These are phyloP conservation scores for Aporrectodea caliginosa DNA, from an alignment of 1,140 invertebrate genomes.

Conservation along the genomic window DNA sequence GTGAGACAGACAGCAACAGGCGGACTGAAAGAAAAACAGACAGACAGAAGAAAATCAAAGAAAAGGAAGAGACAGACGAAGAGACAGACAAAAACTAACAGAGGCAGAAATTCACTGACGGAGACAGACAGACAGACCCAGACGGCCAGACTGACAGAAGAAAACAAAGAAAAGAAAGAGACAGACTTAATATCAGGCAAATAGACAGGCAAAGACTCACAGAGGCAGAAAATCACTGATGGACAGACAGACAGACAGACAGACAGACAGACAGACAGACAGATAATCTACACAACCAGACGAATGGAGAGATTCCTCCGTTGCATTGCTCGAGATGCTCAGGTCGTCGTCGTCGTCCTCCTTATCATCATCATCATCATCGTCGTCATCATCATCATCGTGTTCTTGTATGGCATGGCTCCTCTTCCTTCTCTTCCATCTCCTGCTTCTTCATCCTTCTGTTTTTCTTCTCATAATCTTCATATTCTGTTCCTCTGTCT, in stretches of 20 bases:
- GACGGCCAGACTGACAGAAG: neutral
- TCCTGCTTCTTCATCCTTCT: neutral
- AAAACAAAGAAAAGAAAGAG: too few species aligned
- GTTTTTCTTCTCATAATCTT: neutral
- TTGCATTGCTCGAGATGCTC: too few species aligned
- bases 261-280: neutral
- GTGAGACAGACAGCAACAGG: neutral
- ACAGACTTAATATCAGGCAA: too few species aligned
- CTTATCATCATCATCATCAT: too few species aligned
- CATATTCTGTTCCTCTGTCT: neutral
- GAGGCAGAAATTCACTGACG: too few species aligned
- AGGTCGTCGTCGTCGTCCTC: too few species aligned
- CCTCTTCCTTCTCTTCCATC: neutral
- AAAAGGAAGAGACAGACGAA: neutral
- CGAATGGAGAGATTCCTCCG: too few species aligned
- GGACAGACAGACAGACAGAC: neutral
- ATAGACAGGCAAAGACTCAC: neutral
- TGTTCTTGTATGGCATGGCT: neutral
- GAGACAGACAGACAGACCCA: neutral
- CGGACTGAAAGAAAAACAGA: neutral
- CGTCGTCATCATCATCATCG: too few species aligned
- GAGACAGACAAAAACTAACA: neutral
- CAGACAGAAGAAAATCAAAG: neutral
- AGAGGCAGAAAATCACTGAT: too few species aligned
- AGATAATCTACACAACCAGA: neutral